A percentile compares a stretch with the other conserved stretches of the same genome.
phyloP scores from a whole-genome alignment of 2,888 invertebrate genomes.

The Stratiomys singularior region DNA sequence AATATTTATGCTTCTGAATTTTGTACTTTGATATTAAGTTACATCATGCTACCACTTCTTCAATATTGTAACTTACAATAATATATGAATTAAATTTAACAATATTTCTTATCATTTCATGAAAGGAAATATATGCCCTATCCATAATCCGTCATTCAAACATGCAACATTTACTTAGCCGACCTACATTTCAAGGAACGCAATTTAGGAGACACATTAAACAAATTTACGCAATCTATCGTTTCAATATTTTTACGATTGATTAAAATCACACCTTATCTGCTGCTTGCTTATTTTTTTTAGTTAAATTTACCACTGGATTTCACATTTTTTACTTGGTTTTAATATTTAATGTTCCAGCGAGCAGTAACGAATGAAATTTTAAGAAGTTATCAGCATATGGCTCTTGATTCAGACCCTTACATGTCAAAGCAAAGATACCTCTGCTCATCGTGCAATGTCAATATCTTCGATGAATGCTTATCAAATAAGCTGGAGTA shows the following conservation, averaged over 20 bases:
- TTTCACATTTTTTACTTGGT: background rate
- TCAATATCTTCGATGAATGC: background rate
- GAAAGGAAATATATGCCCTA: background rate
- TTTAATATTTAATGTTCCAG: constrained; percentile 13
- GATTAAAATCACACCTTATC: constrained; percentile 4
- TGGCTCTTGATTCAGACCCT: too few species aligned
- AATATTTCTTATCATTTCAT: too few species aligned
- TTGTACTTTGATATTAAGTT: too few species aligned
- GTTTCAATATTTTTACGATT: constrained; percentile 12
- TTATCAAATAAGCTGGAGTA: constrained; percentile 8
- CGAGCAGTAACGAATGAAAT: background rate
- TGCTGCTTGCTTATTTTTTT: background rate
- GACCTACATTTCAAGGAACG: constrained; percentile 11
- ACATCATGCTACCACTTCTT: too few species aligned
- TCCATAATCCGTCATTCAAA: constrained; percentile 34
- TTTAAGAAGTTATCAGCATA: background rate
- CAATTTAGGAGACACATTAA: constrained; percentile 20
- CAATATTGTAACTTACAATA: too few species aligned
- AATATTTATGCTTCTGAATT: too few species aligned
- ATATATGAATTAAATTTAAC: too few species aligned
- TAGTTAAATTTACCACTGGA: background rate
- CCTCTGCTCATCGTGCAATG: background rate
- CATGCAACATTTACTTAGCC: constrained; percentile 33
- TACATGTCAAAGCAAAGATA: background rate
- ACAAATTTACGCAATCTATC: constrained; percentile 27